Base-by-base conservation (phyloP, 2,113 vertebrate species). In the Andinoacara biseriatus region DNA sequence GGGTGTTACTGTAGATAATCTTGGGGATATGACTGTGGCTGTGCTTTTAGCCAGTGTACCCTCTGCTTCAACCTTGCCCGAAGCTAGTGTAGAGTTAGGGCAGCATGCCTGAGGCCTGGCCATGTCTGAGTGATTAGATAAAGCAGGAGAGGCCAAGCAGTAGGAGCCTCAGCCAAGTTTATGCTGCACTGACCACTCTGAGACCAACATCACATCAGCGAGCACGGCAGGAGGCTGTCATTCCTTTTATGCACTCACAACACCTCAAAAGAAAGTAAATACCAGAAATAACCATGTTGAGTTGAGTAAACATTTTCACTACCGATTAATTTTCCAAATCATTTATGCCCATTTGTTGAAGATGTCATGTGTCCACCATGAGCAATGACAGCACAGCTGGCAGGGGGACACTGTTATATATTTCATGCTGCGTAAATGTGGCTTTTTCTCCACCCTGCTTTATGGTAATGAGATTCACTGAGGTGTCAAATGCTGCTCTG, bases 121-220 rank as follows among this genome's bases (percentile, higher is more conserved):
- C 91, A 87, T 94, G 90, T 94, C 93, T 94, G 91, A 92, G 86
- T 91, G 93, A 95, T 95, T 94, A 91, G 92, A 95, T 95, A 91
- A 92, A 94, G 91, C 91, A 88, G 77, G 40, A 86, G 90, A 92
- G 91, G 91, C 89, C 89, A 95, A 94, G 87, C 62, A 72, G 62
- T 86, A 29, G 81, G 67, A 88, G 76, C 85, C 69, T 57, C 9
- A 84, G 93, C 90, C 89, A 93, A 87, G 86, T 91, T 91, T 87
- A 31, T 89, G 85, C 75, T 60, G 85, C 87, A 81, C 40, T 84
- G 88, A 85, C 87, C 74, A 52, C 40, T 85, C 74, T 46, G 78
- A 83, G 83, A 85, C 80, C 76, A 31, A 58, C 79, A 24, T 62
- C 40, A 58, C 82, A 61, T 82, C 46, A 14, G 60, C 5, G 54